phyloP scores from a whole-genome alignment of 2,113 vertebrate genomes.

The Tetrax tetrax region DNA sequence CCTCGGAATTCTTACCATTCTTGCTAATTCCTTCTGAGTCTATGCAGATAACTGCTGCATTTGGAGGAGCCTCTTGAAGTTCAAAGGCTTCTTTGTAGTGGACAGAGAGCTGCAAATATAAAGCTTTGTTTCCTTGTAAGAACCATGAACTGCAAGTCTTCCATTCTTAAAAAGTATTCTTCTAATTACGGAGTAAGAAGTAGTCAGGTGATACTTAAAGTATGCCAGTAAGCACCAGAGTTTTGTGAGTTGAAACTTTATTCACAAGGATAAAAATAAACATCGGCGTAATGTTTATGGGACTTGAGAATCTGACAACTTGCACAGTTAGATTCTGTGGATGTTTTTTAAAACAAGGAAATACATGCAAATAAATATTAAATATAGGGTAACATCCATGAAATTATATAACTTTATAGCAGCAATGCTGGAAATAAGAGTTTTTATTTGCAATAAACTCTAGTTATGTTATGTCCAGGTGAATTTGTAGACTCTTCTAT shows the following conservation, averaged over 20 bases:
- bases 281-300: neutral
- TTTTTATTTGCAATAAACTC: constrained; percentile 8
- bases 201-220: neutral
- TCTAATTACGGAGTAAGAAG: neutral
- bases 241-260: constrained; percentile 22
- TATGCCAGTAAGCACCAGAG: neutral
- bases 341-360: constrained; percentile 21
- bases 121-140: neutral
- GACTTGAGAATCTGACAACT: neutral
- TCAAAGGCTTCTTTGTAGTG: neutral
- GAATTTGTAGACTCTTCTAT: neutral
- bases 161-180: neutral
- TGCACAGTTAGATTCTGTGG: neutral
- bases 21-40: neutral
- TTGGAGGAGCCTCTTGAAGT: neutral
- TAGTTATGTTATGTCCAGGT: neutral
- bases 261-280: constrained; percentile 40
- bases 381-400: constrained; percentile 5
- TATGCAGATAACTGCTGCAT: neutral
- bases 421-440: constrained; percentile 22
- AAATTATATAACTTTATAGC: constrained; percentile 27
- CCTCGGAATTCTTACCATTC: neutral
- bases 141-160: neutral
- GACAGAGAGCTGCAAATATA: neutral
- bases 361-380: constrained; percentile 65